Base-by-base conservation (phyloP, 2,797 vertebrate species). In the Chloroceryle inda region DNA sequence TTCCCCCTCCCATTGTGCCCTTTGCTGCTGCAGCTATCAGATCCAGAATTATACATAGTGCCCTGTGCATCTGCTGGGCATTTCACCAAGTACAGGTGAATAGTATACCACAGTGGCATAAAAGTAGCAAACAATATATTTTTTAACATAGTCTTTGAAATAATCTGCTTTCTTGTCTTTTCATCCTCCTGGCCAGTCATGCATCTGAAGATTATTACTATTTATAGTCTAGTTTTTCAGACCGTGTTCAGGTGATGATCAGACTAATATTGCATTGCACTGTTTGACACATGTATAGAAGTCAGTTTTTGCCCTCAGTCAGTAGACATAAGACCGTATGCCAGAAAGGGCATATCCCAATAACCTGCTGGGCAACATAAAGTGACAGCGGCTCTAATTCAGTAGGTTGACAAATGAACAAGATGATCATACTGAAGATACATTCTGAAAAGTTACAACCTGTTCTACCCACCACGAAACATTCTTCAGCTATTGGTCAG, bases 81-180 rank as follows among this genome's bases (percentile, higher is more conserved):
- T 22, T 55, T 81, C 38, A 26, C 20, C 50, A 16, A 49, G 14
- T 37, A 47, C 68, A 40, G 15, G 26, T 72, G 56, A 50, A 8
- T 50, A 6, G 7, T 63, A 29, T 33, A 44, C 12, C 0, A 0
- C 21, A 12, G 10, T 17, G 59, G 6, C 20, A 44, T 22, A 26
- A 45, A 80, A 62, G 29, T 11, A 38, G 50, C 0, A 2, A 19
- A 27, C 26, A 45, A 22, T n/a, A 22, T 16, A 4, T 63, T 86
- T 74, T 45, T 86, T 69, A 72, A 58, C 2, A 6, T 2, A 82
- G 17, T 20, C 8, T 59, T 69, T 91, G 55, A 63, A 87, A 89
- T 19, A 76, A 40, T 62, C 10, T 67, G 3, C 26, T 81, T 82
- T 45, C 29, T 64, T 44, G 8, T 49, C 47, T 81, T 86, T 89